Evolutionary conservation across 2,797 vertebrate genomes (phyloP).

Genomic region (Lophius americanus): DNA sequence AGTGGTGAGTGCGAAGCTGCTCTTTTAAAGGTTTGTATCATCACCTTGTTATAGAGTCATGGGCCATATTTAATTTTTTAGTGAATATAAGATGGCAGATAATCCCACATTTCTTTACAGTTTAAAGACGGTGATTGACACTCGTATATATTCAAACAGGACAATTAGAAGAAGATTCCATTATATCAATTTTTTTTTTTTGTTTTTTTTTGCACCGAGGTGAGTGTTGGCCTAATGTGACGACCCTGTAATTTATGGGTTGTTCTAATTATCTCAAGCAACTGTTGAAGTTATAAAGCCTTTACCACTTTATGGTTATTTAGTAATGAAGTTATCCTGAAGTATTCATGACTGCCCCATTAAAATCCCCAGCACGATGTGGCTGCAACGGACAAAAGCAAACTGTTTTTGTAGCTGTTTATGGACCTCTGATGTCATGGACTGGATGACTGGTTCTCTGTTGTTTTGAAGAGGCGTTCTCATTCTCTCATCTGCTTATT

Average conservation of each 20-base stretch:
- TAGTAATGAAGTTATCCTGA: conserved; percentile 20
- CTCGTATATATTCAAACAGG: conserved; percentile 15
- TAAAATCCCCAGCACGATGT: conserved; percentile 6
- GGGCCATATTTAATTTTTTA: conserved; percentile 18
- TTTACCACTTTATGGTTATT: conserved; percentile 8
- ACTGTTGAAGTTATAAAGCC: conserved; percentile 16
- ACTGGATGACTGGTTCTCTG: conserved; percentile 11
- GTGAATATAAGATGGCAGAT: conserved; percentile 7
- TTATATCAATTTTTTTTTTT: neutral
- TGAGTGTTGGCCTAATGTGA: conserved; percentile 11
- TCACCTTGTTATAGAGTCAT: conserved; percentile 3
- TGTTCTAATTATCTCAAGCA: conserved; percentile 5
- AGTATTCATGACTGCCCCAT: conserved; percentile 19
- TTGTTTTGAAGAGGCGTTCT: conserved; percentile 13
- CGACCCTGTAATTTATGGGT: conserved; percentile 22
- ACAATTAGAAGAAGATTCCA: conserved; percentile 8
- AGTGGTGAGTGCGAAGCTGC: neutral
- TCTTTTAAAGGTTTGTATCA: neutral
- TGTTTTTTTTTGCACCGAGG: neutral
- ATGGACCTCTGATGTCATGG: conserved; percentile 7
- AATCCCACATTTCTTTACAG: conserved; percentile 10
- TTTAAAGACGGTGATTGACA: conserved; percentile 30
- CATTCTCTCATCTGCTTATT: conserved; percentile 22
- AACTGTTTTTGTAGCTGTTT: neutral
- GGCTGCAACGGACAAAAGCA: conserved; percentile 13